Base-by-base conservation (phyloP, 2,113 vertebrate species). In the Pipa parva region DNA sequence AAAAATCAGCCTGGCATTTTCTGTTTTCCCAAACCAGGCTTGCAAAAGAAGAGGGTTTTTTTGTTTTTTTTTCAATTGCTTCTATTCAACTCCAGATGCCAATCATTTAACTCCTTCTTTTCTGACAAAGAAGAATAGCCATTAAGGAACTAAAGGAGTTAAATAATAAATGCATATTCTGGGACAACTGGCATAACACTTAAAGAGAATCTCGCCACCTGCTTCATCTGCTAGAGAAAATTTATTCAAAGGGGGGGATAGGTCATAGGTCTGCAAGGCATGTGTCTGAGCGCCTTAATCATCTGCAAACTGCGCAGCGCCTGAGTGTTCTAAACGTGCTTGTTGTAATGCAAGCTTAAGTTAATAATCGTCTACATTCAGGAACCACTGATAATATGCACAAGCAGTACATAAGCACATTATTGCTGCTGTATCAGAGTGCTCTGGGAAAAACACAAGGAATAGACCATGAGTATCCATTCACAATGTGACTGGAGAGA, bases 221-320 rank as follows among this genome's bases (percentile, higher is more conserved):
- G 66, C 66, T 70, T 61, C 58, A 61, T 61, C 66, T 42, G 48
- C 37, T 70, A 70, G 57, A 70, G 66, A 31, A 59, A 70, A 70
- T 70, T 24, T 61, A 70, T 70, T 70, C 66, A 70, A 61, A 70
- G 58, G 18, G 57, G 55, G 66, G 39, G 66, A 52, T 25, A 54
- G 66, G 66, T 70, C 66, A 70, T 70, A 70, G 66, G 66, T 70
- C 57, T 70, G 36, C 66, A 20, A 27, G 59, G 66, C 66, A 54
- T 70, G 66, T 70, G 58, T 61, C 36, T 70, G 48, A 54, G 57
- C 21, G 27, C 56, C 45, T 51, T 59, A 68, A 59, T 70, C 66
- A 61, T 52, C 57, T 54, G 57, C 48, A 67, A 26, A 58, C 54
- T 57, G 39, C 39, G 24, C 36, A 46, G 28, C 3, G 64, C 37